Percentiles rank a stretch among this genome's conserved stretches.
phyloP scores from a whole-genome alignment of 2,888 invertebrate genomes.

The Drosophila mayaguana region DNA sequence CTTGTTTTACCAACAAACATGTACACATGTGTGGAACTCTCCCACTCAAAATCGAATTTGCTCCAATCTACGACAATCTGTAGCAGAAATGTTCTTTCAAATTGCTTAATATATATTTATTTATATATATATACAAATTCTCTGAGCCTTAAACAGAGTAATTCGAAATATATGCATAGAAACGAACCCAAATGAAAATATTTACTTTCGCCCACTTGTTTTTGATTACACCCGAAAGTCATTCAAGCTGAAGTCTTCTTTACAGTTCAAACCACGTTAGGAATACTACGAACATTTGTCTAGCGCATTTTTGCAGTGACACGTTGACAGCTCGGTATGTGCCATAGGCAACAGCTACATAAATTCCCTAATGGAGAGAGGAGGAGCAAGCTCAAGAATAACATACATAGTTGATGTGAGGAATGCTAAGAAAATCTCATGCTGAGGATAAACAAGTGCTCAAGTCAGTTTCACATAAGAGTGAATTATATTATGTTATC shows the following conservation, averaged over 20 bases:
- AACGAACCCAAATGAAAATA: neutral
- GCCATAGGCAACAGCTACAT: slow-evolving; percentile 22
- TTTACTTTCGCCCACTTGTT: neutral
- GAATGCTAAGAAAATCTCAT: slow-evolving; percentile 6
- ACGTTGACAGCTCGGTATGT: slow-evolving; percentile 37
- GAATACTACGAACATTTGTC: slow-evolving; percentile 23
- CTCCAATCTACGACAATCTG: neutral
- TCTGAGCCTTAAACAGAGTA: neutral
- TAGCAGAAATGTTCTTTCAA: neutral
- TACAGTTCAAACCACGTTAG: slow-evolving; percentile 24
- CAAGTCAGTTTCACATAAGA: neutral
- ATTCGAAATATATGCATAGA: neutral
- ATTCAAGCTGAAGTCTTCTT: neutral
- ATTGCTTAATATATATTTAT: neutral
- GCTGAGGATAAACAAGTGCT: neutral
- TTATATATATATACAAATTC: neutral
- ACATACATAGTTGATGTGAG: slow-evolving; percentile 4
- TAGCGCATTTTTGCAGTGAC: slow-evolving; percentile 21
- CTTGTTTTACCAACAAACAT: slow-evolving; percentile 1
- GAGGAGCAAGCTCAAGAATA: neutral
- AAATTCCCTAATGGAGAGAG: neutral
- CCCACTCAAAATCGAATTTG: too few species aligned
- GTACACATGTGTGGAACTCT: neutral
- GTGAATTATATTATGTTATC: neutral
- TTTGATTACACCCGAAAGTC: neutral